Conservation (phyloP, 2,113 vertebrate genomes). For the Probosciger aterrimus region DNA sequence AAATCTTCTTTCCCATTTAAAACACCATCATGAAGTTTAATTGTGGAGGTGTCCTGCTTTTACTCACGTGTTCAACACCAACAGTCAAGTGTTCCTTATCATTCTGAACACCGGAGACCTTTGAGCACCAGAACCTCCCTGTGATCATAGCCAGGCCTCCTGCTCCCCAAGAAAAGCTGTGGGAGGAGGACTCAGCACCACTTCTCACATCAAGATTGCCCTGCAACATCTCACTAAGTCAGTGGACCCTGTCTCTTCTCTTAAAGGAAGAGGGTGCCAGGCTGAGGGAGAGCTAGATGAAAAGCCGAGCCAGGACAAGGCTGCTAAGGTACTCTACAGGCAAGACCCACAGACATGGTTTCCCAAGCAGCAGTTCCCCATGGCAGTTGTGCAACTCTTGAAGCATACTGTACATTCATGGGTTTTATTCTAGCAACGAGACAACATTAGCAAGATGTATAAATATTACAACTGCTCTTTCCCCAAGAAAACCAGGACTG, state of each 20-base stretch:
- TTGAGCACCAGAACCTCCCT: background rate
- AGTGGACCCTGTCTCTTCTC: background rate
- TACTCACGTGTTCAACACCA: accelerated
- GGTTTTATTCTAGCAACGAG: background rate
- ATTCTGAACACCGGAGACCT: background rate
- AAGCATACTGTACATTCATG: accelerated
- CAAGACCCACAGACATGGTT: background rate
- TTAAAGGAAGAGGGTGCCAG: background rate
- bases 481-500: background rate
- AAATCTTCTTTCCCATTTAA: background rate
- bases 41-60: background rate
- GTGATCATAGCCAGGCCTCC: background rate
- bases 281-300: background rate
- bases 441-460: background rate
- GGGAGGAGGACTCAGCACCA: background rate
- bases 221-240: background rate
- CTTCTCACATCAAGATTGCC: background rate
- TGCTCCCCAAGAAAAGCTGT: background rate
- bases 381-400: background rate
- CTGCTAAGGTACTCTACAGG: background rate
- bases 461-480: background rate
- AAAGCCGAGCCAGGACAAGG: accelerated
- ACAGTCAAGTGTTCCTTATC: background rate
- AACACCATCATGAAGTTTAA: background rate
- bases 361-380: background rate